Evolutionary conservation across 2,113 vertebrate species (phyloP).

Genomic region (Syngnathus typhle): DNA sequence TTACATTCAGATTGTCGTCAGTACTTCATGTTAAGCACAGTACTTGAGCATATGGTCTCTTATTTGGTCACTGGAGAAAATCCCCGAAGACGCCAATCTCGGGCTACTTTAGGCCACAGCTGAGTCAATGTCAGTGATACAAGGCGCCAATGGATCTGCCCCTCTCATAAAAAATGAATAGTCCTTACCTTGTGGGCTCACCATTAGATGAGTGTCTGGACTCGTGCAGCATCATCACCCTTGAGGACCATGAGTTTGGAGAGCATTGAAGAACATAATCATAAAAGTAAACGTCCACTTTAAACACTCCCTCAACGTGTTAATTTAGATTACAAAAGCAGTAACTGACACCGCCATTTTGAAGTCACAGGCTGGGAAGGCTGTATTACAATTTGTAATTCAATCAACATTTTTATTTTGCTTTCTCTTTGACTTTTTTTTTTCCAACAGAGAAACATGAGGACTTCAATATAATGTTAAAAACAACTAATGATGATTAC

Average conservation of each 20-base stretch:
- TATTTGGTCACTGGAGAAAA: neutral
- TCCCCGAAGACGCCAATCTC: constrained; percentile 6
- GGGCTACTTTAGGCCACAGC: constrained; percentile 6
- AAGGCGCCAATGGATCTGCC: constrained; percentile 39
- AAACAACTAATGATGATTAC: too few species aligned
- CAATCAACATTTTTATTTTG: too few species aligned
- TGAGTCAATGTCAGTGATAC: constrained; percentile 29
- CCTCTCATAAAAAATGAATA: constrained; percentile 63
- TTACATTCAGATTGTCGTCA: neutral
- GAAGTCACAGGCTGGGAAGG: neutral
- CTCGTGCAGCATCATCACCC: constrained; percentile 42
- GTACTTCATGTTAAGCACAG: neutral
- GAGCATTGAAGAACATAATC: constrained; percentile 29
- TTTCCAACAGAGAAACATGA: too few species aligned
- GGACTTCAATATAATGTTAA: too few species aligned
- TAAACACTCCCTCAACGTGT: constrained; percentile 34
- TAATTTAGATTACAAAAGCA: constrained; percentile 38
- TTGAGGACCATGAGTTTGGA: constrained; percentile 43
- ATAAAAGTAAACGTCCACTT: constrained; percentile 48
- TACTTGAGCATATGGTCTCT: neutral
- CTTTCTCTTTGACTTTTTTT: too few species aligned
- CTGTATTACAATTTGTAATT: too few species aligned
- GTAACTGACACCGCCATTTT: neutral
- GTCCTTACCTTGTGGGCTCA: constrained; percentile 35
- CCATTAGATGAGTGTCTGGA: constrained; percentile 53